Base-by-base conservation (phyloP, 2,113 vertebrate genomes). In the Tragulus kanchil region DNA sequence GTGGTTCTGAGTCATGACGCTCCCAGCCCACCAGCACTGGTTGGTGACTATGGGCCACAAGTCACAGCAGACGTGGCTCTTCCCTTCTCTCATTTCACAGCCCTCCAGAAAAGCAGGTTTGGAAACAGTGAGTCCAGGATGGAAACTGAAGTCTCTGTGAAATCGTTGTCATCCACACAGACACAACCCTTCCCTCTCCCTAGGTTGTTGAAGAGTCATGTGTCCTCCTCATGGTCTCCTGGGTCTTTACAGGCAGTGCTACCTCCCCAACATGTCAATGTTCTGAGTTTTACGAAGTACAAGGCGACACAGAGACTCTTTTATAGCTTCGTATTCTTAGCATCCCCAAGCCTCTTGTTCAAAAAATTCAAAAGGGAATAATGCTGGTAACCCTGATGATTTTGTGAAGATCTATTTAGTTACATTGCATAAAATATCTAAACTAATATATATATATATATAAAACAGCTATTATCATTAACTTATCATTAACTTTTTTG, bases 1-100 rank as follows among this genome's bases (percentile, higher is more conserved):
- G 23, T 77, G 52, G 8, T 64, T 94, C 79, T 93, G 56, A 84
- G 6, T 79, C 61, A n/a, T 21, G 45, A 1, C 2, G 25, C 14
- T 2, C 2, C 3, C 2, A 10, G 8, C 5, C n/a, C 28, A 19
- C 26, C 56, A 23, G 36, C 0, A 0, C 25, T 59, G 28, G 25
- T 16, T 15, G 14, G 69, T 45, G 93, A 9, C 12, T 25, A 1
- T 0, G 3, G 69, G 23, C 65, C 21, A 54, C 52, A 92, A 62
- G 12, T 23, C 16, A 67, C 6, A 45, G 6, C 8, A 3, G 19
- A 10, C 9, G 3, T 1, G 8, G 19, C 42, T 15, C 1, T 65
- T 42, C 54, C 31, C 4, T 4, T 21, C 6, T 45, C 21, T 62
- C 13, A 11, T 4, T 25, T 64, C 50, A 58, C 28, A 91, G 42